A percentile compares a stretch with the other conserved stretches of the same genome.
Conservation (phyloP, 2,888 invertebrate genomes). For the Dioctria linearis region DNA sequence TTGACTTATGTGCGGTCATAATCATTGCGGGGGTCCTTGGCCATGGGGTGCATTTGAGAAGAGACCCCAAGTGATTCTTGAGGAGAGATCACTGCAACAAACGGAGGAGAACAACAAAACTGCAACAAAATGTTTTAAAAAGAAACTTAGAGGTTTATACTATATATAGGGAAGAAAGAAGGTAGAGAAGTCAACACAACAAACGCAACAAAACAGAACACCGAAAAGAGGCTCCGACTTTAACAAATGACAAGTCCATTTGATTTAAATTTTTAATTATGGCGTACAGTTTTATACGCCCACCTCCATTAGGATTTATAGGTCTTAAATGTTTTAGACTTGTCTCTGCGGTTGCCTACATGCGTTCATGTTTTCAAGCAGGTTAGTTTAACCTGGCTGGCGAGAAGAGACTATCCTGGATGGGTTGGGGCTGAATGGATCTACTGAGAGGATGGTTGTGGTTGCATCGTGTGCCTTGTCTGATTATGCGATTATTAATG, state of each 20-base stretch:
- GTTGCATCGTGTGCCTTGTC: conserved; percentile 61
- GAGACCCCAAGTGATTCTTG: conserved; percentile 54
- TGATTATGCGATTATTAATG: conserved; percentile 64
- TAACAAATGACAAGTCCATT: conserved; percentile 64
- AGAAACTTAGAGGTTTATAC: background rate
- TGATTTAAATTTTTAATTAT: conserved; percentile 64
- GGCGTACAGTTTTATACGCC: conserved; percentile 63
- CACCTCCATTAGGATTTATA: conserved; percentile 63
- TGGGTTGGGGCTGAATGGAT: no score
- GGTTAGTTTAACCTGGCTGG: conserved; percentile 23
- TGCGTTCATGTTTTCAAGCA: conserved; percentile 52
- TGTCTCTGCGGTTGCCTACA: conserved; percentile 57
- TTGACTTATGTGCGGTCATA: conserved; percentile 62
- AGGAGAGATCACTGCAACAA: background rate
- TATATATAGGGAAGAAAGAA: background rate
- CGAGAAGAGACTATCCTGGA: conserved; percentile 53
- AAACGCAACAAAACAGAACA: background rate
- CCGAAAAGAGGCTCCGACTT: conserved; percentile 53
- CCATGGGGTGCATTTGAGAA: conserved; percentile 57
- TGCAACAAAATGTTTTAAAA: background rate
- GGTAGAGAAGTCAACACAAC: background rate
- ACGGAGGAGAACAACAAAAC: background rate
- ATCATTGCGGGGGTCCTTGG: conserved; percentile 61
- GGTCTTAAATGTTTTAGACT: conserved; percentile 60
- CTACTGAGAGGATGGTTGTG: conserved; percentile 33